Evolutionary conservation across 1,140 invertebrate genomes (phyloP).

Genomic region (Harpegnathos saltator): DNA sequence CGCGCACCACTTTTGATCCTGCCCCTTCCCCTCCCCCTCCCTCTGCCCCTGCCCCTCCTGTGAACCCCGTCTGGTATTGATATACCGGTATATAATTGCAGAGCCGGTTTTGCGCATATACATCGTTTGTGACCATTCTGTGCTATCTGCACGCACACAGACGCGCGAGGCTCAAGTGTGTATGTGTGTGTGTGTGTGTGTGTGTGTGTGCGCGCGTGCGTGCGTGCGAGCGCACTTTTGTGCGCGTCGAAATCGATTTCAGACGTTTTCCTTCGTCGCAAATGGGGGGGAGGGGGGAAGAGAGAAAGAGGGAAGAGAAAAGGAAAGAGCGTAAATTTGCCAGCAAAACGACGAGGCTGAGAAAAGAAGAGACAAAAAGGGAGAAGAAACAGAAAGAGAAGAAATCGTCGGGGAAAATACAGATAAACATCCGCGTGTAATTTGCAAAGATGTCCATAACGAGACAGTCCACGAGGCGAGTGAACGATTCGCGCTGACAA

Average conservation of each 20-base stretch:
- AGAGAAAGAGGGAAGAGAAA: no score
- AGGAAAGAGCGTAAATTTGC: not conserved
- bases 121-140: not conserved
- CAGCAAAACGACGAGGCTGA: not conserved
- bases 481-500: not conserved
- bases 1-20: conserved; percentile 56
- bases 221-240: not conserved
- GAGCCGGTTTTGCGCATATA: conserved; percentile 3
- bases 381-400: no score
- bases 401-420: no score
- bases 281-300: not conserved
- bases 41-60: no score
- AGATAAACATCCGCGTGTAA: no score
- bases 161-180: not conserved
- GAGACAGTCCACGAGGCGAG: not conserved
- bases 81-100: conserved; percentile 48
- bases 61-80: conserved; percentile 54
- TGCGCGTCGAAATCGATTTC: not conserved
- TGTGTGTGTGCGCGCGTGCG: no score
- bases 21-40: no score
- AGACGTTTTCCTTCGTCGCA: not conserved
- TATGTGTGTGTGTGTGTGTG: no score
- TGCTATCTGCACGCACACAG: not conserved
- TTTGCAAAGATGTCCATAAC: not conserved
- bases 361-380: no score